Evolutionary conservation across 2,888 invertebrate species (phyloP).

Genomic region (Cremastobaeus sp.): DNA sequence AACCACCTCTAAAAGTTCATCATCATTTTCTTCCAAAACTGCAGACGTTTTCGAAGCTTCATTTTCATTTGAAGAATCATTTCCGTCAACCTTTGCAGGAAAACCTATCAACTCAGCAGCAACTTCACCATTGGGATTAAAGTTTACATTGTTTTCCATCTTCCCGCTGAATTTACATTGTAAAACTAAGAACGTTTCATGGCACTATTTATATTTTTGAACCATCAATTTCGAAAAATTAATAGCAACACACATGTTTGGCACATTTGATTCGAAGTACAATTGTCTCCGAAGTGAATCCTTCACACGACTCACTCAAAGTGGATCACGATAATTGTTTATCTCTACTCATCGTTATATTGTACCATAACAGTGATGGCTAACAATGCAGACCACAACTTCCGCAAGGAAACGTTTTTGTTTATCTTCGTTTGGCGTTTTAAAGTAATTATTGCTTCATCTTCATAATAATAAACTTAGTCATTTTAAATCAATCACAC

Average conservation of each 20-base stretch:
- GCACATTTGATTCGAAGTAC: constrained; percentile 1
- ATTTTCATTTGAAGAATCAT: neutral
- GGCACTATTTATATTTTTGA: neutral
- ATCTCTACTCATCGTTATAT: constrained; percentile 43
- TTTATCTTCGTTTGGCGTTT: constrained; percentile 38
- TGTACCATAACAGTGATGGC: constrained; percentile 44
- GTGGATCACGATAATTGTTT: constrained; percentile 44
- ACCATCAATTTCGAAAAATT: neutral
- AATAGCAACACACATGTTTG: too few species aligned
- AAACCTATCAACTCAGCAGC: neutral
- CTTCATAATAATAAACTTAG: too few species aligned
- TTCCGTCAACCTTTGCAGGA: neutral
- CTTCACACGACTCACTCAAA: constrained; percentile 18
- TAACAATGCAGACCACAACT: constrained; percentile 55
- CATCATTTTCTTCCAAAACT: neutral
- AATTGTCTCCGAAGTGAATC: constrained; percentile 15
- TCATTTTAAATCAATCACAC: too few species aligned
- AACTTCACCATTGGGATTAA: neutral
- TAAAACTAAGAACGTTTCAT: too few species aligned
- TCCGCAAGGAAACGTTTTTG: constrained; percentile 47
- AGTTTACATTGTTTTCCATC: neutral
- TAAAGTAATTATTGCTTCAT: constrained; percentile 1
- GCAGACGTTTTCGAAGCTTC: constrained; percentile 2
- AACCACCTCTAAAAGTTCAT: constrained; percentile 11
- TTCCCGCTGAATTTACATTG: too few species aligned